Conservation (phyloP, 2,113 vertebrate species). For the Ailuropoda melanoleuca region DNA sequence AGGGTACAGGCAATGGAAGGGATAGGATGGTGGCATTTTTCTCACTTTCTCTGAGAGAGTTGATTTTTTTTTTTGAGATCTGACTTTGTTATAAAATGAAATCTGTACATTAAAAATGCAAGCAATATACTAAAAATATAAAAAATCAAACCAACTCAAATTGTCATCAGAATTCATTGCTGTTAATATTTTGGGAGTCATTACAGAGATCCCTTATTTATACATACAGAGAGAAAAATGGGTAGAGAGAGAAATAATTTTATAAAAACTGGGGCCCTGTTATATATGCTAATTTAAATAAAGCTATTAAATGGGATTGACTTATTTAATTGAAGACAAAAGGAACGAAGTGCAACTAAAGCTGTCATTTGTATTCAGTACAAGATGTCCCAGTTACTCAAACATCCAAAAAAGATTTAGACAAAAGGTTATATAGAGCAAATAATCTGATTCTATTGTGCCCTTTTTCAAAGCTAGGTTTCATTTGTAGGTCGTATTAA, state of each 20-base stretch:
- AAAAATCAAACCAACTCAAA: not conserved
- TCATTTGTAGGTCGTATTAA: not conserved
- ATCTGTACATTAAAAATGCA: not conserved
- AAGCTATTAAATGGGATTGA: slow-evolving; percentile 1
- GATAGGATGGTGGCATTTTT: not conserved
- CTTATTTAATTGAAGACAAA: not conserved
- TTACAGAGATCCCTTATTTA: not conserved
- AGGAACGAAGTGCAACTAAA: not conserved
- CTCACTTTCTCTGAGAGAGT: not conserved
- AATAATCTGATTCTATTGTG: not conserved
- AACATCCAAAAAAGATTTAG: slow-evolving; percentile 20
- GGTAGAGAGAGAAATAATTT: not conserved
- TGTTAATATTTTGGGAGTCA: not conserved
- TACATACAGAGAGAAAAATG: not conserved
- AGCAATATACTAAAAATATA: slow-evolving; percentile 2
- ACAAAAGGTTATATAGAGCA: not conserved
- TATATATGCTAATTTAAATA: not conserved
- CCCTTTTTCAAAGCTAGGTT: not conserved
- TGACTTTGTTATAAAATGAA: not conserved
- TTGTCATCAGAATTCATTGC: not conserved
- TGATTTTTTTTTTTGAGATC: not conserved
- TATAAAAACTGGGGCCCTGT: not conserved
- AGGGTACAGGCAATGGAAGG: not conserved
- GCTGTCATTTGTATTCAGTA: not conserved
- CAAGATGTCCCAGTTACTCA: not conserved